Conservation (phyloP, 37 sponge, comb jelly and placozoan genomes). For the Crambe crambe region DNA sequence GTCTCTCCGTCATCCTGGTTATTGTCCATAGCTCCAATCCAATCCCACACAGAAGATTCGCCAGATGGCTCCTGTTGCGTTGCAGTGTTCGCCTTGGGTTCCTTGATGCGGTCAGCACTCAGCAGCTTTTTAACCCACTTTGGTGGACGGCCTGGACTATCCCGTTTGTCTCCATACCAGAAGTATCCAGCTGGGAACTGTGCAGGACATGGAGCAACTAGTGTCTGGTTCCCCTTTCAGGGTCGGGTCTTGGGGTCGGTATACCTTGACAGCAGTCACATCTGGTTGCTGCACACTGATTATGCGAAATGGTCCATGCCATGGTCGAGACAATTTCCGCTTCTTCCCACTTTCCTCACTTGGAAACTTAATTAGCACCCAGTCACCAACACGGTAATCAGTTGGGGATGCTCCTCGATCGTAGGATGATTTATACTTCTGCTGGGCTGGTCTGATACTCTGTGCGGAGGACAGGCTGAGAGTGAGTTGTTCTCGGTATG, state of each 20-base stretch:
- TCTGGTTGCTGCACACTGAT: slow-evolving; percentile 1
- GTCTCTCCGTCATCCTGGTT: no score
- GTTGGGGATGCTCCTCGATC: background rate
- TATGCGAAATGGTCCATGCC: slow-evolving; percentile 43
- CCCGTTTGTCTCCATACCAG: slow-evolving; percentile 23
- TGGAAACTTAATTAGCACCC: slow-evolving; percentile 48
- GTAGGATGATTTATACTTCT: slow-evolving; percentile 3
- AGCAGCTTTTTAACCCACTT: slow-evolving; percentile 26
- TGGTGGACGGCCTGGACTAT: slow-evolving; percentile 9
- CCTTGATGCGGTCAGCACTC: no score
- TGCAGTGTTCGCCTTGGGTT: no score
- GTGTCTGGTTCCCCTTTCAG: background rate
- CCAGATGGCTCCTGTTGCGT: no score
- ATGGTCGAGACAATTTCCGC: slow-evolving; percentile 51
- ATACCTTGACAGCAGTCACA: slow-evolving; percentile 8
- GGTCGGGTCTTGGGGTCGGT: slow-evolving; percentile 11
- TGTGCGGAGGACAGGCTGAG: slow-evolving; percentile 12
- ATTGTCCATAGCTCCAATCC: no score
- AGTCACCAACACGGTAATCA: slow-evolving; percentile 2
- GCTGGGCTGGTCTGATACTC: slow-evolving; percentile 2
- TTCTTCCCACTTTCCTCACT: slow-evolving; percentile 36
- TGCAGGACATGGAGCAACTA: slow-evolving; percentile 22
- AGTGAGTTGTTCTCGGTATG: slow-evolving; percentile 33
- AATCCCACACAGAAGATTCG: no score
- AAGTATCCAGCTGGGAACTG: slow-evolving; percentile 30